Percentiles rank a stretch among this genome's conserved stretches.
phyloP scores from a whole-genome alignment of 2,888 invertebrate species.

The Mesorhabditis sp. region DNA sequence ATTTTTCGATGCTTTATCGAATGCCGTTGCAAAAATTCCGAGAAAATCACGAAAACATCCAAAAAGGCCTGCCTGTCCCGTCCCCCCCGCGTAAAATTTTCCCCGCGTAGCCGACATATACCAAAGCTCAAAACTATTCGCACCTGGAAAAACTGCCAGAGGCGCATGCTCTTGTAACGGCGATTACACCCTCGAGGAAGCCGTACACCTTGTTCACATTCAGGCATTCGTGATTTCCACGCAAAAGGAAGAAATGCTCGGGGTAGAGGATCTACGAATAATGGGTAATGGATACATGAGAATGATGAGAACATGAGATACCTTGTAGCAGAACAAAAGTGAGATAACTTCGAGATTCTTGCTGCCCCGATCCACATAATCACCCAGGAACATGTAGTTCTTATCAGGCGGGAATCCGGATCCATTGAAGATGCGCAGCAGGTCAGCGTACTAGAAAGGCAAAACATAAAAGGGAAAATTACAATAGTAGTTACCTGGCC shows the following conservation, averaged over 20 bases:
- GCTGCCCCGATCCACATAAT: constrained; percentile 3
- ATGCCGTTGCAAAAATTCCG: too few relatives aligned
- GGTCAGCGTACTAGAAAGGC: constrained; percentile 6
- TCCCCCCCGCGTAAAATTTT: too few relatives aligned
- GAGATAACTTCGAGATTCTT: constrained; percentile 1
- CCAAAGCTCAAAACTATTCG: background rate
- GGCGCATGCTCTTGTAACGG: background rate
- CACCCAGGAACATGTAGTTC: constrained; percentile 1
- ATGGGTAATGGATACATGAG: too few relatives aligned
- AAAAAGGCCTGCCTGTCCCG: too few relatives aligned
- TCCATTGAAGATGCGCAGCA: constrained; percentile 1
- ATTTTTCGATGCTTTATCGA: too few relatives aligned
- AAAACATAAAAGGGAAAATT: background rate
- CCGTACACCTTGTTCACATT: constrained; percentile 1
- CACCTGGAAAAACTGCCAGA: background rate
- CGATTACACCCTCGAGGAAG: background rate
- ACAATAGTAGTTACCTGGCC: constrained; percentile 12
- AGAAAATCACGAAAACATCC: too few relatives aligned
- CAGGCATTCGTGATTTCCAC: background rate
- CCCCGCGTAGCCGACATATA: too few relatives aligned
- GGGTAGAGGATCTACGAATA: background rate
- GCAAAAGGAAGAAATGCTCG: background rate
- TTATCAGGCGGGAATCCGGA: constrained; percentile 2
- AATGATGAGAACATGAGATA: background rate
- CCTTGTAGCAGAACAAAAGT: background rate